These are phyloP conservation scores for Sebastes iracundus DNA, from an alignment of 2,797 vertebrate genomes.

Conservation along the genomic window DNA sequence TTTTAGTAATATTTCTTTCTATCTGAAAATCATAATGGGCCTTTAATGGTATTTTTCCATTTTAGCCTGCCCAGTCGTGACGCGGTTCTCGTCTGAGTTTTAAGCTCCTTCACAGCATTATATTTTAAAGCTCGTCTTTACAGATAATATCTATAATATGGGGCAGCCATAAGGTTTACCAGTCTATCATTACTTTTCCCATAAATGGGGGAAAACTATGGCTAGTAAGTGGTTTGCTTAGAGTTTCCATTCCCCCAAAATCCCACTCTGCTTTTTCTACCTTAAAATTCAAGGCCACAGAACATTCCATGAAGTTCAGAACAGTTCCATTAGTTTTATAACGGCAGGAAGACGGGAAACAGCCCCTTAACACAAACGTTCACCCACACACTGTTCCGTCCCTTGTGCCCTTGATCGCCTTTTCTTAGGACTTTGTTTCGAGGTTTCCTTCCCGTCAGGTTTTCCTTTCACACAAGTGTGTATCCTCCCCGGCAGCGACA, in stretches of 20 bases:
- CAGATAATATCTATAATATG: slow-evolving; percentile 50
- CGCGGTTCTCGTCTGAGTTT: background rate
- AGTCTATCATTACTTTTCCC: slow-evolving; percentile 64
- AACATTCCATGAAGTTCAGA: slow-evolving; percentile 58
- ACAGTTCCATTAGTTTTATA: slow-evolving; percentile 58
- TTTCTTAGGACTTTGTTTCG: slow-evolving; percentile 75
- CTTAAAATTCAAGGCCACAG: slow-evolving; percentile 53
- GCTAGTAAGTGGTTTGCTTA: slow-evolving; percentile 42
- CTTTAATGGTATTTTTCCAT: slow-evolving; percentile 40
- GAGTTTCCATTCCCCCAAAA: slow-evolving; percentile 56
- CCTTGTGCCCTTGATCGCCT: slow-evolving; percentile 50
- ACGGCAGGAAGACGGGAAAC: slow-evolving; percentile 56
- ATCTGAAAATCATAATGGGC: slow-evolving; percentile 23
- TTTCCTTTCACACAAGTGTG: slow-evolving; percentile 59
- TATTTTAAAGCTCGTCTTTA: slow-evolving; percentile 41
- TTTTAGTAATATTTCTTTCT: slow-evolving; percentile 31
- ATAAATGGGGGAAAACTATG: slow-evolving; percentile 43
- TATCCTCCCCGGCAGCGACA: slow-evolving; percentile 58
- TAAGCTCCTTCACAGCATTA: slow-evolving; percentile 16
- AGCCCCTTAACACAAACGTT: slow-evolving; percentile 22
- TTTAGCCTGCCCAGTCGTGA: slow-evolving; percentile 13
- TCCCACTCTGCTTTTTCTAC: slow-evolving; percentile 30
- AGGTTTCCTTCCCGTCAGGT: slow-evolving; percentile 72
- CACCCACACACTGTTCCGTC: slow-evolving; percentile 31
- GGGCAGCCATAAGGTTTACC: slow-evolving; percentile 40